A percentile compares a stretch with the other conserved stretches of the same genome.
phyloP scores from a whole-genome alignment of 1,140 invertebrate genomes.

The Ostrea edulis region DNA sequence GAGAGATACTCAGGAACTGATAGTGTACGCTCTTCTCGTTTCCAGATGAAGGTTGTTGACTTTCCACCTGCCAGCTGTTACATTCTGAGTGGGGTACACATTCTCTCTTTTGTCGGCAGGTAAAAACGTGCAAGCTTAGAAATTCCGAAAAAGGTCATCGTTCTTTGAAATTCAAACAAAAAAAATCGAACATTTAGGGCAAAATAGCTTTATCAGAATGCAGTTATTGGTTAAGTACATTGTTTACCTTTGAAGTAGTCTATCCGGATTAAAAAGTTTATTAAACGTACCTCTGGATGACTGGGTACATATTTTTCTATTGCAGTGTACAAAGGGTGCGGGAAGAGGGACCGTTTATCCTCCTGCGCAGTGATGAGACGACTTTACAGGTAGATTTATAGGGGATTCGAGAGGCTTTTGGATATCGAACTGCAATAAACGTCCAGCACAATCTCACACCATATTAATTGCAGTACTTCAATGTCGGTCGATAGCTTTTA shows the following conservation, averaged over 20 bases:
- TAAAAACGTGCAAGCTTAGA: conserved; percentile 8
- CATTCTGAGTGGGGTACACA: conserved; percentile 4
- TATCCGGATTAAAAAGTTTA: background rate
- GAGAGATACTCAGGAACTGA: background rate
- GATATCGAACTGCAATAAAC: conserved; percentile 32
- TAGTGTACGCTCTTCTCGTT: background rate
- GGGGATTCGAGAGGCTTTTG: conserved; percentile 1
- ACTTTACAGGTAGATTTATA: conserved; percentile 21
- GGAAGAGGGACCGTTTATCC: conserved; percentile 6
- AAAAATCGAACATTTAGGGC: background rate
- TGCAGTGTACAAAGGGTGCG: conserved; percentile 2
- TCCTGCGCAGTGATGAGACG: conserved; percentile 12
- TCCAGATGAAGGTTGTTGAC: conserved; percentile 31
- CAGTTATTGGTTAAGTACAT: background rate
- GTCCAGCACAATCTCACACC: background rate
- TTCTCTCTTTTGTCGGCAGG: conserved; percentile 16
- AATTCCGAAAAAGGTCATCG: conserved; percentile 16
- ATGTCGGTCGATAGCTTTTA: conserved; percentile 29
- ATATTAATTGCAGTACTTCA: conserved; percentile 19
- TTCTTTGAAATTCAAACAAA: conserved; percentile 5
- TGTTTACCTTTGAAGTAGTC: background rate
- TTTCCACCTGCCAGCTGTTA: conserved; percentile 18
- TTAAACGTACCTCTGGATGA: background rate
- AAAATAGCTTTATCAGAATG: background rate
- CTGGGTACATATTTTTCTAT: background rate